Evolutionary conservation across 2,797 vertebrate genomes (phyloP), one percentile per base, ranked within the genome.

Genomic region (Bufotes viridis): DNA sequence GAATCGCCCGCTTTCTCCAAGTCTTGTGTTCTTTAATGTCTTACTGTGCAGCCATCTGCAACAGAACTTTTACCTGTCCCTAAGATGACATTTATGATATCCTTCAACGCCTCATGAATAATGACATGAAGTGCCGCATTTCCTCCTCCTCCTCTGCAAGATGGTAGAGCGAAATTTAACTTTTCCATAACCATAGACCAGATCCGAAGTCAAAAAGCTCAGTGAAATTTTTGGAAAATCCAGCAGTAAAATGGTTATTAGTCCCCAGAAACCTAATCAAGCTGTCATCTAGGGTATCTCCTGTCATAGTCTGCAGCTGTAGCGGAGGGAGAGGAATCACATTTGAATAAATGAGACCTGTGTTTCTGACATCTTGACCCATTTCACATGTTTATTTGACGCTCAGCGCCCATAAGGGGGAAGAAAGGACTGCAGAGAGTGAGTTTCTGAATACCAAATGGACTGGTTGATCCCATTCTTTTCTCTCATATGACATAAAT

Each of bases 41-140:
- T 83, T 87, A 85, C 89, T 90, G 87, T 89, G 91, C 91, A 91
- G 72, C 90, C 91, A 90, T 90, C 92, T 93, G 92, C 0, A 0
- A 87, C 90, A 89, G 85, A 93, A 86, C 88, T 75, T 88, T 90
- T 90, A 78, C 91, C 91, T 92, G 91, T 90, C 85, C 89, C 89
- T 91, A 79, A 85, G 12, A 4, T 91, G 91, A 74, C 87, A 34
- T 6, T 61, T 53, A 82, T 81, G 70, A 82, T 85, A 88, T 89
- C 58, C 75, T 65, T 89, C 75, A 51, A 55, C 86, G 69, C 60
- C 29, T 88, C 80, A 75, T 88, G 84, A 90, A 81, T 90, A 91
- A 90, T 90, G 89, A 90, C 75, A 69, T 60, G 60, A 42, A 26
- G 83, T 42, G 67, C 74, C 13, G 51, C 26, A 81, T 57, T 86